These are phyloP conservation scores for Jacana jacana DNA, from an alignment of 2,113 vertebrate genomes.

Conservation along the genomic window DNA sequence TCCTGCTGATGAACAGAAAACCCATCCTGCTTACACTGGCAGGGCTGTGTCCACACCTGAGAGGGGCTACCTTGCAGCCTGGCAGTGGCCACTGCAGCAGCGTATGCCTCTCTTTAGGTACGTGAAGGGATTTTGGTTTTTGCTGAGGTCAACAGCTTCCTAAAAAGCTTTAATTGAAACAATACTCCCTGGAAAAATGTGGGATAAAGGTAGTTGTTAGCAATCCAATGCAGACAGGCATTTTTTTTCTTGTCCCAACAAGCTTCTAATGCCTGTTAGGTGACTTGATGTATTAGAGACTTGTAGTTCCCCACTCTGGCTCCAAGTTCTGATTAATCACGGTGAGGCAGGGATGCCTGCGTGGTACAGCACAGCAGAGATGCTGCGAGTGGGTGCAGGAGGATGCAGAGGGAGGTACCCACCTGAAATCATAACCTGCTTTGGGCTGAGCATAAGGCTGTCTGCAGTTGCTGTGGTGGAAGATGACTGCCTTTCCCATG, in stretches of 20 bases:
- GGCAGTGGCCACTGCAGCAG: neutral
- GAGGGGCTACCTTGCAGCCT: neutral
- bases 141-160: neutral
- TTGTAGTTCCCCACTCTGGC: neutral
- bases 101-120: neutral
- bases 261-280: neutral
- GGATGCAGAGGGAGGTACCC: rapidly evolving
- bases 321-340: neutral
- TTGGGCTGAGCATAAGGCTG: neutral
- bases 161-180: neutral
- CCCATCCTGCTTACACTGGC: neutral
- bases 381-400: neutral
- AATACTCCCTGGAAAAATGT: neutral
- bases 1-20: neutral
- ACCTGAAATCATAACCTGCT: neutral
- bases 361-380: rapidly evolving
- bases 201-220: neutral
- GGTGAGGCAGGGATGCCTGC: rapidly evolving
- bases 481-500: neutral
- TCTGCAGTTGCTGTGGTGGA: neutral
- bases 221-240: neutral
- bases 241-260: neutral
- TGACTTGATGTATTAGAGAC: neutral
- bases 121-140: neutral
- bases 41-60: rapidly evolving